A percentile compares a stretch with the other conserved stretches of the same genome.
Evolutionary conservation across 2,113 vertebrate species (phyloP).

Genomic region (Ochotona curzoniae): DNA sequence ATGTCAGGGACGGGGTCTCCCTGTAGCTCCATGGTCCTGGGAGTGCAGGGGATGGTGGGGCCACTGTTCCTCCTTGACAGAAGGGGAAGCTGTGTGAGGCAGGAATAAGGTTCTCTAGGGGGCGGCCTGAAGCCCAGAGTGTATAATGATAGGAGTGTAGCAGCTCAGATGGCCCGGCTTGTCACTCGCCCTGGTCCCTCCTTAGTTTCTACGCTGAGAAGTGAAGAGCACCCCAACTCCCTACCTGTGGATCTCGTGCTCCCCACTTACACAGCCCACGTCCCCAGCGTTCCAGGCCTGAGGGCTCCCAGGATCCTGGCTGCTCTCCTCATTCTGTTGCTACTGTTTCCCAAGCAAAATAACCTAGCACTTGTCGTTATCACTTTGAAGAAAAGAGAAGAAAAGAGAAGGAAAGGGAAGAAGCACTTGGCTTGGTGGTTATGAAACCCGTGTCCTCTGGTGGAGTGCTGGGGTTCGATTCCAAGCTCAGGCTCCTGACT

Average conservation of each 20-base stretch:
- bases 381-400: neutral
- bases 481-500: no score
- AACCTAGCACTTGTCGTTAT: neutral
- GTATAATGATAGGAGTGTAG: accelerated
- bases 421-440: neutral
- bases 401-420: neutral
- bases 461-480: no score
- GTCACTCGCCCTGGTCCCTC: neutral
- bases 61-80: neutral
- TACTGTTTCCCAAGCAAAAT: neutral
- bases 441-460: no score
- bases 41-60: no score
- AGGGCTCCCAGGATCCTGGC: neutral
- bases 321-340: neutral
- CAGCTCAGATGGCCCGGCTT: accelerated
- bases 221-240: accelerated
- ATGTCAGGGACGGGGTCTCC: neutral
- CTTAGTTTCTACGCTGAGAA: accelerated
- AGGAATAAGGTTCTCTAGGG: neutral
- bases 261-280: neutral
- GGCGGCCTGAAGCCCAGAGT: neutral
- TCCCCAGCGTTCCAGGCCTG: neutral
- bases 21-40: neutral
- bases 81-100: neutral
- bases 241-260: neutral